phyloP scores from a whole-genome alignment of 2,113 vertebrate genomes.

The Rhagologus leucostigma region DNA sequence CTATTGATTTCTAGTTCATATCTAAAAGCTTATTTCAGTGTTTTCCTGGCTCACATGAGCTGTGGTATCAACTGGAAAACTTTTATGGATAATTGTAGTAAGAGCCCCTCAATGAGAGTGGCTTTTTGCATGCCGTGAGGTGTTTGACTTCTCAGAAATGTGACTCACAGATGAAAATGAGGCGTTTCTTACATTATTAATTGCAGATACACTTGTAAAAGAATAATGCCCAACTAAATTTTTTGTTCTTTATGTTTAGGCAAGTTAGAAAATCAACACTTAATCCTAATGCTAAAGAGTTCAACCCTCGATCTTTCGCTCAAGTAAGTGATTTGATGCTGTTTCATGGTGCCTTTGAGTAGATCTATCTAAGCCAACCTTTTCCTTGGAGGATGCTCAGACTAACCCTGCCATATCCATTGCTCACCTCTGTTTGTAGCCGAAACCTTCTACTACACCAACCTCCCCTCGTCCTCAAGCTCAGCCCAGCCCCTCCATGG shows the following conservation, averaged over 20 bases:
- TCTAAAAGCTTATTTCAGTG: not conserved
- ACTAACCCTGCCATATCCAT: not conserved
- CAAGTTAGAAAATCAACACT: slow-evolving; percentile 97
- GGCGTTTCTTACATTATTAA: not conserved
- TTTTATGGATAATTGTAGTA: not conserved
- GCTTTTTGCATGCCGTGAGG: not conserved
- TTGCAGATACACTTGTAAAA: not conserved
- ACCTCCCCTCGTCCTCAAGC: slow-evolving; percentile 94
- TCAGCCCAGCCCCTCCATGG: slow-evolving; percentile 95
- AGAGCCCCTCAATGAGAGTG: not conserved
- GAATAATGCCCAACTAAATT: not conserved
- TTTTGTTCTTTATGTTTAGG: slow-evolving; percentile 70
- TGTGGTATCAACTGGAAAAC: not conserved
- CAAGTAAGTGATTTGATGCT: slow-evolving; percentile 77
- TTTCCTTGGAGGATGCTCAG: not conserved
- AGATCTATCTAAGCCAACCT: not conserved
- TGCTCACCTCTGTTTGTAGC: slow-evolving; percentile 69
- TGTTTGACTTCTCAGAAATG: not conserved
- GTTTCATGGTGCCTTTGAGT: not conserved
- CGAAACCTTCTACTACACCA: slow-evolving; percentile 95
- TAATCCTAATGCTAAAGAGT: slow-evolving; percentile 98
- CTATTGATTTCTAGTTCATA: not conserved
- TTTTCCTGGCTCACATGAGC: not conserved
- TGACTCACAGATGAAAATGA: not conserved
- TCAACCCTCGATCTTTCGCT: slow-evolving; percentile 92